Percentiles rank a stretch among this genome's conserved stretches.
phyloP scores from a whole-genome alignment of 1,140 invertebrate species.

The Pemphigus obesinymphae region DNA sequence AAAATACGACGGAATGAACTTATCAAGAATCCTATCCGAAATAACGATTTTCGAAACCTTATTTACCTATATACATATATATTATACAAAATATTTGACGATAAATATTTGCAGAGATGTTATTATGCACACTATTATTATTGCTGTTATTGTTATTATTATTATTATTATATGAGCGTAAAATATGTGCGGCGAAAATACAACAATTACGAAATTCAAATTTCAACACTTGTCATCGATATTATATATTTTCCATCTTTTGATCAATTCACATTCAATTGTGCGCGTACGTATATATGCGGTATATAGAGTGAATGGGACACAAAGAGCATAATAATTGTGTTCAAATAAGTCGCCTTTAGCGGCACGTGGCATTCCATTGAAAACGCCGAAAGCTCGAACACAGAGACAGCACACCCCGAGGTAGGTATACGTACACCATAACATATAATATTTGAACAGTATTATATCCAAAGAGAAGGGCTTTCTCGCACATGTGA shows the following conservation, averaged over 20 bases:
- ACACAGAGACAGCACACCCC: background rate
- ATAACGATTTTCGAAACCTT: background rate
- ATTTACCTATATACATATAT: too few species aligned
- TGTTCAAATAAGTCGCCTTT: constrained; percentile 20
- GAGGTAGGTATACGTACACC: too few species aligned
- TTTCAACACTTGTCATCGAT: background rate
- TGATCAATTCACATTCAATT: constrained; percentile 9
- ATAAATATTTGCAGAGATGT: background rate
- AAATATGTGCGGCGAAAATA: background rate
- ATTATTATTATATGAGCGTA: background rate
- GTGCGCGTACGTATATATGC: too few species aligned
- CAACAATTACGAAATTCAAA: background rate
- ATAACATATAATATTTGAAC: background rate
- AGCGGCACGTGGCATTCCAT: constrained; percentile 5
- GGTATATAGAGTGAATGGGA: background rate
- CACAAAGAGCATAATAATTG: constrained; percentile 30
- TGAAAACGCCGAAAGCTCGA: background rate
- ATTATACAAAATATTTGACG: too few species aligned
- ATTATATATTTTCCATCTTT: constrained; percentile 1
- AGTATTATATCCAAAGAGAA: constrained; percentile 1
- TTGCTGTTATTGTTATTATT: too few species aligned
- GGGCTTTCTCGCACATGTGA: background rate
- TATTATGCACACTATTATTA: too few species aligned
- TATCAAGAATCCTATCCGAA: too few species aligned
- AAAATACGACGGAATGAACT: too few species aligned